Evolutionary conservation across 2,113 vertebrate genomes (phyloP).

Genomic region (Probosciger aterrimus): DNA sequence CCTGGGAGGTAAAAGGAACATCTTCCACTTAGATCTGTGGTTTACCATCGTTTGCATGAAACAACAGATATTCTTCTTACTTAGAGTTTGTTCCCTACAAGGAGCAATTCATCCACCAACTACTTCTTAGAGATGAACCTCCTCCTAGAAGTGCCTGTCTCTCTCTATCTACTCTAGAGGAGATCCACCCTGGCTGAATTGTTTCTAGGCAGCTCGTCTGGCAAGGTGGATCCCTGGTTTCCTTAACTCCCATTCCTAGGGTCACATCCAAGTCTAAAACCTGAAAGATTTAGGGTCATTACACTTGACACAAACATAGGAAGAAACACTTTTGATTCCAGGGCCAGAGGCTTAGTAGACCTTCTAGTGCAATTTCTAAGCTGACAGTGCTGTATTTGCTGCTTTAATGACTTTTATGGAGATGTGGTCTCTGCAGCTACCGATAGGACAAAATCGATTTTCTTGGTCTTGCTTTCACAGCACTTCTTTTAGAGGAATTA

Average conservation of each 20-base stretch:
- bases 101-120: background rate
- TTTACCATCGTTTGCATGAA: background rate
- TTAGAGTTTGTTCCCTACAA: background rate
- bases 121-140: background rate
- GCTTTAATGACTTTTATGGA: background rate
- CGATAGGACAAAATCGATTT: constrained; percentile 30
- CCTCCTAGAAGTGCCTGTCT: background rate
- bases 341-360: background rate
- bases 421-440: constrained; percentile 36
- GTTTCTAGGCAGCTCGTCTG: background rate
- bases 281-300: background rate
- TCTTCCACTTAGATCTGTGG: background rate
- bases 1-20: background rate
- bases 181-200: background rate
- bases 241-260: background rate
- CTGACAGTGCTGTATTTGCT: constrained; percentile 1
- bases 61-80: background rate
- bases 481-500: constrained; percentile 33
- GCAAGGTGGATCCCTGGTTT: background rate
- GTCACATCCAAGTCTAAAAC: background rate
- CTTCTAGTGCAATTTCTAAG: background rate
- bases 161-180: accelerated
- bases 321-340: background rate
- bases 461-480: constrained; percentile 22
- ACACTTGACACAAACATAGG: background rate